These are phyloP conservation scores for Pararge aegeria DNA, from an alignment of 1,140 invertebrate genomes.

Conservation along the genomic window DNA sequence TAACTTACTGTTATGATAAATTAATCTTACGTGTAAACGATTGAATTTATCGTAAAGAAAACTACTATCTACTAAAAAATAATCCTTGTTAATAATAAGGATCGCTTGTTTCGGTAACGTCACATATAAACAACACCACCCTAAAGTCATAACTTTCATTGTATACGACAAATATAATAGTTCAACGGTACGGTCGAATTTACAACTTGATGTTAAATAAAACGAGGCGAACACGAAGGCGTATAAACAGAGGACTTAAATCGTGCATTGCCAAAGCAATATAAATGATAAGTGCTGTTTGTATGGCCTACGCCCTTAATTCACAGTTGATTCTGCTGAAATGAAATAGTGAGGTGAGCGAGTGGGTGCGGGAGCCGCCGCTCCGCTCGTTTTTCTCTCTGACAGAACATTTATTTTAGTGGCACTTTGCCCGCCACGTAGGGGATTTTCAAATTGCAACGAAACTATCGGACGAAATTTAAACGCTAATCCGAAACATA, in stretches of 20 bases:
- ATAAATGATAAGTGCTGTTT: conserved; percentile 33
- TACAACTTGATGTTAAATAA: conserved; percentile 7
- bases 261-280: conserved; percentile 28
- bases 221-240: conserved; percentile 10
- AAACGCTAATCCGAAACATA: conserved; percentile 18
- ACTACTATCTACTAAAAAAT: too few relatives aligned
- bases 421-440: conserved; percentile 63
- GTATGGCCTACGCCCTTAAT: conserved; percentile 41
- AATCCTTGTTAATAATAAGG: too few relatives aligned
- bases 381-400: conserved; percentile 73
- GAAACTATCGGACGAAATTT: conserved; percentile 53
- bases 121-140: background rate
- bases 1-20: too few relatives aligned
- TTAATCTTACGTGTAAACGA: too few relatives aligned
- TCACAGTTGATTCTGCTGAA: conserved; percentile 57
- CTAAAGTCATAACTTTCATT: background rate
- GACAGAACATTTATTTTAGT: conserved; percentile 77
- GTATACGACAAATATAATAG: background rate
- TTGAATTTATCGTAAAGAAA: too few relatives aligned
- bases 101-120: too few relatives aligned
- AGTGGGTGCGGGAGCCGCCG: conserved; percentile 45
- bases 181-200: background rate
- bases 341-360: conserved; percentile 52
- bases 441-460: conserved; percentile 69
- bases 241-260: conserved; percentile 21